Conservation (phyloP, 2,797 vertebrate species). For the Orientallactaga sibirica region DNA sequence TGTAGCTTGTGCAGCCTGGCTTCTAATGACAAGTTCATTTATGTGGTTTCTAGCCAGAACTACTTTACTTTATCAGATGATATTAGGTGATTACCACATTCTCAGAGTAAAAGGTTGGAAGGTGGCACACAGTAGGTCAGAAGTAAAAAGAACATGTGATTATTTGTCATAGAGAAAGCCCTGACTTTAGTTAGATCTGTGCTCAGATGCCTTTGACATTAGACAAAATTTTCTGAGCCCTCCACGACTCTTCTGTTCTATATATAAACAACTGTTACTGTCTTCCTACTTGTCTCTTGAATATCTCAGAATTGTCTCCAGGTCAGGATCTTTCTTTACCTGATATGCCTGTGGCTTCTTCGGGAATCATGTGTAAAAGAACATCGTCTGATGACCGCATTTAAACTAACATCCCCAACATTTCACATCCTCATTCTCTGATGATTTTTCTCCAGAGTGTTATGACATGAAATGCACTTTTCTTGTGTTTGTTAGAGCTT, state of each 20-base stretch:
- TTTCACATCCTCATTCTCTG: not conserved
- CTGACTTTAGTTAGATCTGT: not conserved
- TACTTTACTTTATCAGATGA: not conserved
- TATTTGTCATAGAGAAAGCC: not conserved
- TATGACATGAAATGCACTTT: not conserved
- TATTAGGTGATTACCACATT: accelerated
- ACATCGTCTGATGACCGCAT: not conserved
- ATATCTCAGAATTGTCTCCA: not conserved
- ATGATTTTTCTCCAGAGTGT: not conserved
- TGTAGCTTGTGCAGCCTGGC: not conserved
- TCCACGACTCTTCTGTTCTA: too few relatives aligned
- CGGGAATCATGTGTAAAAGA: not conserved
- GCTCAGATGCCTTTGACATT: not conserved
- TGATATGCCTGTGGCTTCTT: too few relatives aligned
- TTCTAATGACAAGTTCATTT: not conserved
- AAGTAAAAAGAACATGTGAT: accelerated
- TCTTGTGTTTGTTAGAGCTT: not conserved
- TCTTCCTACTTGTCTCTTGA: not conserved
- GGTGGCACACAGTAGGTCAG: not conserved
- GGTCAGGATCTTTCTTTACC: not conserved
- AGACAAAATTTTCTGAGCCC: not conserved
- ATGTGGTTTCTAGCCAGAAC: not conserved
- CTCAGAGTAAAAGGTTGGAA: not conserved
- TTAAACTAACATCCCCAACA: not conserved
- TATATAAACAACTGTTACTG: too few relatives aligned